Conservation (phyloP, 2,888 invertebrate genomes). For the Hirtodrosophila confusa region DNA sequence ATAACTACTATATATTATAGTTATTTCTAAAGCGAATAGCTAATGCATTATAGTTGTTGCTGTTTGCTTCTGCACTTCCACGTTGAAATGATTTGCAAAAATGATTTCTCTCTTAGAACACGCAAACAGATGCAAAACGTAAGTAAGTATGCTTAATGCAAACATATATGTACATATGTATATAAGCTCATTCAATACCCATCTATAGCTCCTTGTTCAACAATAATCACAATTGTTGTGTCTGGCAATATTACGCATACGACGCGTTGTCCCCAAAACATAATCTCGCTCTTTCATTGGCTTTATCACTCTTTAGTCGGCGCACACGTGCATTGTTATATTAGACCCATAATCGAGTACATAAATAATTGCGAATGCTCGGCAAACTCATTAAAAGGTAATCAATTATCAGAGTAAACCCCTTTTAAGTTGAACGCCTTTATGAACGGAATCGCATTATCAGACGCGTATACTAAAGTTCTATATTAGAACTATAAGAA, state of each 20-base stretch:
- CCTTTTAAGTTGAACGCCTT: conserved; percentile 51
- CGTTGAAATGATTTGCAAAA: conserved; percentile 18
- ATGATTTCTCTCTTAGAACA: too few relatives aligned
- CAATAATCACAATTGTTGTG: too few relatives aligned
- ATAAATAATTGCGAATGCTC: conserved; percentile 14
- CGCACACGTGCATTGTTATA: conserved; percentile 22
- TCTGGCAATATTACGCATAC: conserved; percentile 33
- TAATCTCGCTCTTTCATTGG: conserved; percentile 4
- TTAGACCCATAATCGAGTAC: conserved; percentile 8
- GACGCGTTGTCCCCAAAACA: conserved; percentile 3
- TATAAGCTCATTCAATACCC: too few relatives aligned
- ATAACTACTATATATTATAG: neutral
- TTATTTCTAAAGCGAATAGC: neutral
- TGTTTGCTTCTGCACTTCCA: conserved; percentile 15
- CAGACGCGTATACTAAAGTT: conserved; percentile 35
- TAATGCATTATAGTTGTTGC: neutral
- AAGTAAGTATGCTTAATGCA: too few relatives aligned
- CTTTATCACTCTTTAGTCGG: conserved; percentile 7
- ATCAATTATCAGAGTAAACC: conserved; percentile 49
- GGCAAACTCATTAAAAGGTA: conserved; percentile 53
- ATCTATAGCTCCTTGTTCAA: too few relatives aligned
- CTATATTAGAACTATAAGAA: conserved; percentile 4
- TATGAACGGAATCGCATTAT: conserved; percentile 42
- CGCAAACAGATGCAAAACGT: too few relatives aligned
- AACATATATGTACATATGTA: too few relatives aligned